These are phyloP conservation scores for Tyrophagus putrescentiae DNA, from an alignment of 1,140 invertebrate species.

Conservation along the genomic window DNA sequence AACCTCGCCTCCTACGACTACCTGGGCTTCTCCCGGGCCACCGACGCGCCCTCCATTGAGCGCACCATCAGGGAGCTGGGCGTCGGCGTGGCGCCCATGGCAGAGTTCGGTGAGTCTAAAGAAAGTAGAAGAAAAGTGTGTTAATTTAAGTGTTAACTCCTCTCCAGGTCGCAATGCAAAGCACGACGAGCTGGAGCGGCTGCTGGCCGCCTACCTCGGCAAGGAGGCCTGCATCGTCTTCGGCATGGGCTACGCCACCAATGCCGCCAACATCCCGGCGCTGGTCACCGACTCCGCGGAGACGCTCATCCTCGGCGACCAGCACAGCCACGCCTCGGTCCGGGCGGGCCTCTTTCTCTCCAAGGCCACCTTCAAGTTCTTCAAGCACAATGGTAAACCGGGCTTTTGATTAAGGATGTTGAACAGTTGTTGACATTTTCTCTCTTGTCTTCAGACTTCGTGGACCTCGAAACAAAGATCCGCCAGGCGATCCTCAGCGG, in stretches of 20 bases:
- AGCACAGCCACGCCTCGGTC: conserved; percentile 38
- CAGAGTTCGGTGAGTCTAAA: conserved; percentile 34
- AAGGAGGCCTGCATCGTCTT: conserved; percentile 86
- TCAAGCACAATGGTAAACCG: conserved; percentile 38
- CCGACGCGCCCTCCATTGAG: conserved; percentile 33
- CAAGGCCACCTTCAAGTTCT: conserved; percentile 35
- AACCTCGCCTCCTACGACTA: conserved; percentile 45
- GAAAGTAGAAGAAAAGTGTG: not conserved
- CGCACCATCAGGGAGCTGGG: conserved; percentile 34
- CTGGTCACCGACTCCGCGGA: conserved; percentile 32
- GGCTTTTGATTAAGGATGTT: conserved; percentile 1
- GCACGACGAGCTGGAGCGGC: conserved; percentile 63
- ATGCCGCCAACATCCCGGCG: conserved; percentile 37
- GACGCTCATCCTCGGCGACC: conserved; percentile 38
- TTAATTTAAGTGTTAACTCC: conserved; percentile 48
- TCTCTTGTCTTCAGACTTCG: conserved; percentile 48
- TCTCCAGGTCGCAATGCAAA: conserved; percentile 43
- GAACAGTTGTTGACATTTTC: not conserved
- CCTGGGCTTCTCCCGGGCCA: conserved; percentile 41
- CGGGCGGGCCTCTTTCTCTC: conserved; percentile 36
- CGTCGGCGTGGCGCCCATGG: conserved; percentile 32
- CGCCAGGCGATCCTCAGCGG: conserved; percentile 51
- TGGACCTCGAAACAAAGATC: conserved; percentile 64
- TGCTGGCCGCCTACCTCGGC: conserved; percentile 76
- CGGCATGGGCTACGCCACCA: conserved; percentile 39